Evolutionary conservation across 2,797 vertebrate species (phyloP), one percentile per base, ranked within the genome.

Genomic region (Sebastes itinus): DNA sequence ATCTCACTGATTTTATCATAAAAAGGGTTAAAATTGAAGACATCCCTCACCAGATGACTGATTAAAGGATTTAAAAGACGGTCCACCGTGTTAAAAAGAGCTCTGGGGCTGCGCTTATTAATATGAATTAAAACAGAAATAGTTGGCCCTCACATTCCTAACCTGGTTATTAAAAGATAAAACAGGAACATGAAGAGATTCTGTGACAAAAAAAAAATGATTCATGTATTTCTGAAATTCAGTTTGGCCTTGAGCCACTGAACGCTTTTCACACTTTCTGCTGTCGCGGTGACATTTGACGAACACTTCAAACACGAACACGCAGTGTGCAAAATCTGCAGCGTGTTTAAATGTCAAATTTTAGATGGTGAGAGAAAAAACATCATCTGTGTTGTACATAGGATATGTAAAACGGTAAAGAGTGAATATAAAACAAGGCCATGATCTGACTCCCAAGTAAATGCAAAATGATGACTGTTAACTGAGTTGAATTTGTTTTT

Each of bases 301-400:
- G 4, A 83, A 6, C 63, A 49, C 18, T 25, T 25, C 25, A 25
- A 25, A 25, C 25, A 25, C 25, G 25, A 25, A 25, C 59, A 38
- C 1, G 2, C 22, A 10, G 33, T 27, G 30, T 12, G 13, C 10
- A 56, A 80, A 81, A 65, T 38, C 8, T 72, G 46, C 58, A 13
- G 13, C 11, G 11, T 22, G 55, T 83, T 33, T 68, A 88, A 89
- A 90, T 76, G 64, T 85, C 84, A 78, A 20, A 23, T 35, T 72
- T 13, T 20, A 62, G 22, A 60, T 11, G 14, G 56, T 42, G 33
- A 55, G 27, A 23, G 11, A 46, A 22, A 63, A 59, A 64, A 3
- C 5, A 38, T 33, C 2, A 62, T 63, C 16, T 14, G 20, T 72
- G 58, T 14, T 56, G 59, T 25, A 49, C 7, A 72, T 2, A 9